Conservation (phyloP, 2,888 invertebrate species). For the Agrochola lota region DNA sequence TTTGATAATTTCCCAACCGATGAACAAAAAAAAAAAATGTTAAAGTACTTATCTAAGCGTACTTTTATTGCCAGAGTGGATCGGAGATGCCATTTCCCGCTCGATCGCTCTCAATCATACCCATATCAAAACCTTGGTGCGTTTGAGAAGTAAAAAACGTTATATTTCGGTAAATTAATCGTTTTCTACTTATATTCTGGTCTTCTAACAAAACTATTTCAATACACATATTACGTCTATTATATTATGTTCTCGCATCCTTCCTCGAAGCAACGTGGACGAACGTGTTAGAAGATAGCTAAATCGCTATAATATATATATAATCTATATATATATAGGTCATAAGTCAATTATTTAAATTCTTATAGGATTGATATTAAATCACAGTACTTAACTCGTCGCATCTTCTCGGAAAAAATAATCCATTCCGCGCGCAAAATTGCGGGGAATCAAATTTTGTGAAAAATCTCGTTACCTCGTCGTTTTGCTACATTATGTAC, state of each 20-base stretch:
- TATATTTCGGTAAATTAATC: constrained; percentile 1
- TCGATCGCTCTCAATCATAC: constrained; percentile 83
- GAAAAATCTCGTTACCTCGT: constrained; percentile 83
- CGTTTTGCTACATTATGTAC: constrained; percentile 78
- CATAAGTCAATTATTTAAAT: constrained; percentile 46
- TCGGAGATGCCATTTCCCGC: constrained; percentile 84
- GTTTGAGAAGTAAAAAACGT: constrained; percentile 55
- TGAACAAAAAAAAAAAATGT: no score
- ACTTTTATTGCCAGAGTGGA: constrained; percentile 70
- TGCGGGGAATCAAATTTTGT: constrained; percentile 85
- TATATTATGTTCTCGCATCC: background rate
- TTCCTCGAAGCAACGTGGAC: background rate
- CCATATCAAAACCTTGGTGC: constrained; percentile 74
- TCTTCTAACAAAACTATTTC: background rate
- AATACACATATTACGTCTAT: background rate
- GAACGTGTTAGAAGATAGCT: background rate
- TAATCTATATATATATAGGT: no score
- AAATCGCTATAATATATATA: background rate
- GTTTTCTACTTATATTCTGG: constrained; percentile 24
- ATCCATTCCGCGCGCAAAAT: constrained; percentile 81
- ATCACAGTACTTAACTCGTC: constrained; percentile 71
- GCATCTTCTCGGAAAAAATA: constrained; percentile 76
- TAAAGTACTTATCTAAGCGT: constrained; percentile 15
- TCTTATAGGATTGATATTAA: constrained; percentile 70
- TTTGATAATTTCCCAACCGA: no score